Evolutionary conservation across 2,113 vertebrate genomes (phyloP), one percentile per base, ranked within the genome.

Genomic region (Austrofundulus limnaeus): DNA sequence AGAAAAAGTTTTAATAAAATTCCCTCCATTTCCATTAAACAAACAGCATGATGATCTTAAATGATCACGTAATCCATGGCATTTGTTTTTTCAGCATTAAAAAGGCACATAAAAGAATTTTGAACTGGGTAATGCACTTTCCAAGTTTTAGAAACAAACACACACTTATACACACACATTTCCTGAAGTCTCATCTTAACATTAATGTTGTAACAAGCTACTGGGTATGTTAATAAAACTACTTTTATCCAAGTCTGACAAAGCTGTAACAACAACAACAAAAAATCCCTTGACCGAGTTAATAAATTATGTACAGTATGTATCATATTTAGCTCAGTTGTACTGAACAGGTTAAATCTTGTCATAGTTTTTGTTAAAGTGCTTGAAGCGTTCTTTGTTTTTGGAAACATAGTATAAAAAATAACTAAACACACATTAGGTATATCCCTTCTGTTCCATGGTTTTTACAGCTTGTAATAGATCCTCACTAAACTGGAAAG

Each of bases 1-100:
- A 84, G 38, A 88, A 85, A 47, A 78, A 7, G 1, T 21, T 83
- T 87, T 81, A 84, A 68, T 85, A 78, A 70, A 88, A 65, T 66
- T 69, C 69, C 83, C 75, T 52, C 72, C 69, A 69, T 80, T 86
- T 78, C 64, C 69, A 73, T 39, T 66, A 66, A 74, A 71, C 38
- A 54, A 58, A 73, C 74, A 77, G 17, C 20, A 61, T 45, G 5
- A 66, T 51, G 42, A 69, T 78, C 54, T 70, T 31, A 54, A 49
- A 70, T 58, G 54, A 82, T 76, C 80, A 71, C 52, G 62, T n/a
- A 38, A 65, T 38, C 45, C 11, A 61, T 49, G n/a, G 58, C 51
- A 71, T 55, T 59, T 23, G 56, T 46, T 54, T 70, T 8, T 42
- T 52, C 12, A 60, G 69, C 48, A 60, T 67, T 65, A 70, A 62